Evolutionary conservation across 2,888 invertebrate genomes (phyloP), one percentile per base, ranked within the genome.

Genomic region (Flexamia atlantica): DNA sequence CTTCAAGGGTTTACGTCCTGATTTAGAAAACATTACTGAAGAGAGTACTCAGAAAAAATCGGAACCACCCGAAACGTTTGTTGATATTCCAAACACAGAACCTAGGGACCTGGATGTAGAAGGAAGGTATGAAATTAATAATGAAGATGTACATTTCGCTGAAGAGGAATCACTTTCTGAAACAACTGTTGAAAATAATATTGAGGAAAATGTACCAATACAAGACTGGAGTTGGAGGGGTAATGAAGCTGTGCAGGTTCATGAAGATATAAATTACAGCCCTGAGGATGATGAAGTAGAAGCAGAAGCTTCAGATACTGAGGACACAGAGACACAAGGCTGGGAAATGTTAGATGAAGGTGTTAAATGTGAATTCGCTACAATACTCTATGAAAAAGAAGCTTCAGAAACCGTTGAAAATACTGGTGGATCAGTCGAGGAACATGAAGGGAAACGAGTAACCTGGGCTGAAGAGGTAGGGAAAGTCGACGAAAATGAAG

Each of bases 181-280:
- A 68, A n/a, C 30, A 12, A 42, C 14, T 32, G 36, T 0, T 2
- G 42, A 74, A 74, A 20, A 42, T 23, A 32, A 32, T 20, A 36
- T 2, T 36, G 42, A 74, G 20, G 20, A 25, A 28, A 36, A 7
- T 30, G 32, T 3, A 14, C 20, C 9, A 50, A 12, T 30, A 28
- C 2, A 76, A 50, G 28, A 76, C 20, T 76, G 76, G 76, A 17
- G 14, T 9, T 76, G 76, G 76, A 23, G 30, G 4, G 76, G 76
- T 3, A 76, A 46, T 20, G n/a, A 50, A 50, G 76, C 76, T 25
- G 28, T 76, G 50, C 46, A 76, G 14, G 17, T 76, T 3, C 40
- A 46, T 23, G 20, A 72, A 20, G 10, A 20, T n/a, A n/a, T 20
- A 40, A 72, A 36, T 42, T n/a, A n/a, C n/a, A n/a, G n/a, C n/a